A percentile compares a stretch with the other conserved stretches of the same genome.
These are phyloP conservation scores for Aix galericulata DNA, from an alignment of 2,113 vertebrate genomes.

Conservation along the genomic window DNA sequence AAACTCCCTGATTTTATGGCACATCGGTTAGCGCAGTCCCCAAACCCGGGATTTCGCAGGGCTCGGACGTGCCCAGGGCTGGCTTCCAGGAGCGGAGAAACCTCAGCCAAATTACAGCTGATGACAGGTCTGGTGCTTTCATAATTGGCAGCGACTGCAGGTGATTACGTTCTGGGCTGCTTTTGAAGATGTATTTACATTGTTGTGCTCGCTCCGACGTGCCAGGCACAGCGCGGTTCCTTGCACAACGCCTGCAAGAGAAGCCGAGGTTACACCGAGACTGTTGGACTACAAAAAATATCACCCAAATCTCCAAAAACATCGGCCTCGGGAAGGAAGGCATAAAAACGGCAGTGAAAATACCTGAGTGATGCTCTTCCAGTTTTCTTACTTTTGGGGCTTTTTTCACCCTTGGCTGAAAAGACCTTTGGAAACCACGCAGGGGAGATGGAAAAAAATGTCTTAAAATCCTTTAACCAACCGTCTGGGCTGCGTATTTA, in stretches of 20 bases:
- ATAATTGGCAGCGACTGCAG: neutral
- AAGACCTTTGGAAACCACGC: neutral
- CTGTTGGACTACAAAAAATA: neutral
- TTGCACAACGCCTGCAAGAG: neutral
- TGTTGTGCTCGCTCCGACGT: neutral
- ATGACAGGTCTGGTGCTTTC: constrained; percentile 32
- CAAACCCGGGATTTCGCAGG: neutral
- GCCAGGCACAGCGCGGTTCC: neutral
- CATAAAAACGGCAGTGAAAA: neutral
- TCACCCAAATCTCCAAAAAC: neutral
- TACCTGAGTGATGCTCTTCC: neutral
- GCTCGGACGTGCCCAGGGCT: neutral
- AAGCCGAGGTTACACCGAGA: neutral
- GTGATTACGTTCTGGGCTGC: constrained; percentile 3
- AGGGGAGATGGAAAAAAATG: neutral
- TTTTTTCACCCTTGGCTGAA: constrained; percentile 15
- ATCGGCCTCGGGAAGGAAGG: neutral
- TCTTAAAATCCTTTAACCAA: neutral
- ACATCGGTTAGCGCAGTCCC: neutral
- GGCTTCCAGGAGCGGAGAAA: neutral
- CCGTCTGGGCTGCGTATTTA: neutral
- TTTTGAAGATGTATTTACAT: constrained; percentile 34
- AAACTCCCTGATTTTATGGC: neutral
- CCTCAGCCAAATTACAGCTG: neutral
- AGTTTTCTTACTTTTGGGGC: neutral